These are phyloP conservation scores for Noctua janthina DNA, from an alignment of 2,888 invertebrate species.

Conservation along the genomic window DNA sequence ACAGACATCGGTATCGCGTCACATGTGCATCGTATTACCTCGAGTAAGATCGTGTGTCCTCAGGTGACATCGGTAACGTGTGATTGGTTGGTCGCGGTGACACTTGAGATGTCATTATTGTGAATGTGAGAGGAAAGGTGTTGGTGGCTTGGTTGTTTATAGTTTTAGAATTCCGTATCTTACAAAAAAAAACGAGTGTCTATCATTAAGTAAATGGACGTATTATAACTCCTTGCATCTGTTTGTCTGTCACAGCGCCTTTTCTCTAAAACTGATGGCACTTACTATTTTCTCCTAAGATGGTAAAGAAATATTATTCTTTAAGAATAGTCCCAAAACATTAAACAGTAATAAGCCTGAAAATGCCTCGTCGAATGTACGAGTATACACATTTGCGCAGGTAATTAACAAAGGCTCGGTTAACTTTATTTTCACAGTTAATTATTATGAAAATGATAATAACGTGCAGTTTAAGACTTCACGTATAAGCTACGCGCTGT, in stretches of 20 bases:
- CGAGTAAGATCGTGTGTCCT: constrained; percentile 4
- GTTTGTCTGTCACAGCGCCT: background rate
- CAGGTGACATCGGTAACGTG: constrained; percentile 29
- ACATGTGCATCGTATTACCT: constrained; percentile 10
- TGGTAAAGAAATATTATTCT: background rate
- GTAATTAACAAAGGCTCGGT: background rate
- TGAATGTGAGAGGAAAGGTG: background rate
- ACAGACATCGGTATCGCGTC: constrained; percentile 16
- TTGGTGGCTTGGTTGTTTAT: background rate
- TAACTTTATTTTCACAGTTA: constrained; percentile 13
- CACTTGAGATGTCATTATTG: constrained; percentile 19
- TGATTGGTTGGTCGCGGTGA: constrained; percentile 16
- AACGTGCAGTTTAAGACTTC: constrained; percentile 30
- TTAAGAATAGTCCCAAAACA: background rate
- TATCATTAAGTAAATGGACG: background rate
- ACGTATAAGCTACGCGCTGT: background rate
- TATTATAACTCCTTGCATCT: background rate
- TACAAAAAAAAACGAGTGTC: background rate
- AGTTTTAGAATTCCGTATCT: background rate
- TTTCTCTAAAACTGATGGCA: background rate
- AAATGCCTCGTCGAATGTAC: background rate
- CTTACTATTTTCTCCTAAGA: background rate
- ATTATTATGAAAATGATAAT: constrained; percentile 35
- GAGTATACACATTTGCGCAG: background rate
- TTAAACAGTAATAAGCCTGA: background rate